Evolutionary conservation across 2,797 vertebrate species (phyloP).

Genomic region (Anomalospiza imberbis): DNA sequence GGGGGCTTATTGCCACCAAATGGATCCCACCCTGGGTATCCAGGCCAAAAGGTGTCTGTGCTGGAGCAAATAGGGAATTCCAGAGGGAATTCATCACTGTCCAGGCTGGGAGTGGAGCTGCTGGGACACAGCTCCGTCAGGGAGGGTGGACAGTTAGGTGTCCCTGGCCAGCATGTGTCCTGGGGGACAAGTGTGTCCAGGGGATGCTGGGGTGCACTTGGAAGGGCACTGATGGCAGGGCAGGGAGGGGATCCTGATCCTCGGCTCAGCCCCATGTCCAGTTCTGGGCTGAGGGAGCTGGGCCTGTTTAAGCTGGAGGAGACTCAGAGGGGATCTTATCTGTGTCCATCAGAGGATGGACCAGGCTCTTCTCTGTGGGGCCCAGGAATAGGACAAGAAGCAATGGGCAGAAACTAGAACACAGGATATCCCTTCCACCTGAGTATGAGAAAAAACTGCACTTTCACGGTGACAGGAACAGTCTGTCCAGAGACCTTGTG

Average conservation of each 20-base stretch:
- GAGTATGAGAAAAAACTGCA: not conserved
- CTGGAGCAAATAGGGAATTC: not conserved
- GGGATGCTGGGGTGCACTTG: rapidly evolving
- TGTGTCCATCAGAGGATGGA: not conserved
- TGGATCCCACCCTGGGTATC: not conserved
- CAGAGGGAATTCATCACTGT: not conserved
- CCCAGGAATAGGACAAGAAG: not conserved
- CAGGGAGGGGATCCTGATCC: not conserved
- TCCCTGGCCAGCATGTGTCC: not conserved
- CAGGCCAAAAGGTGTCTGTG: rapidly evolving
- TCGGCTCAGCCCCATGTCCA: not conserved
- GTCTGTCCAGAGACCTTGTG: not conserved
- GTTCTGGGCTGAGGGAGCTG: not conserved
- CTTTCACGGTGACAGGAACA: too few species aligned
- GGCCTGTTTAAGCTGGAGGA: not conserved
- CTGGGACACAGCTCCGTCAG: not conserved
- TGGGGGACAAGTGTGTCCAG: not conserved
- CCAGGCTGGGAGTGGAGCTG: not conserved
- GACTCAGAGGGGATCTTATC: not conserved
- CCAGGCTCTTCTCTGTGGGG: not conserved
- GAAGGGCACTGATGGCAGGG: not conserved
- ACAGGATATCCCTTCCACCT: not conserved
- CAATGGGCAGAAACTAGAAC: not conserved
- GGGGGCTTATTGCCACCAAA: not conserved
- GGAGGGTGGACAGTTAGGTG: not conserved